Evolutionary conservation across 2,113 vertebrate genomes (phyloP).

Genomic region (Phoxinus phoxinus): DNA sequence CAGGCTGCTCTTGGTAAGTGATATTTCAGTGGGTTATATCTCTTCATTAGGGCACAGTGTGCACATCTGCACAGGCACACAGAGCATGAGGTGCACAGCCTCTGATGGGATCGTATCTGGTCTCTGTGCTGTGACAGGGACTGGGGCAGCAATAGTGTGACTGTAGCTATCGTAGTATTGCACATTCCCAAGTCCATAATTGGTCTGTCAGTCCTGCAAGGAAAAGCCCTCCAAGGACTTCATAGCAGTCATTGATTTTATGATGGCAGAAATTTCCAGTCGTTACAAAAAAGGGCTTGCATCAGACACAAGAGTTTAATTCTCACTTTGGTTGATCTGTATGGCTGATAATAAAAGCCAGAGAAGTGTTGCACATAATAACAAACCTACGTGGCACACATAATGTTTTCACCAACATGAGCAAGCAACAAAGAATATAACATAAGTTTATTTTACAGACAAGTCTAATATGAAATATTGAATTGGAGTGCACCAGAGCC

Average conservation of each 20-base stretch:
- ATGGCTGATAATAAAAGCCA: background rate
- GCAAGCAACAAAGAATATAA: background rate
- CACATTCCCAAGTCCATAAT: conserved; percentile 28
- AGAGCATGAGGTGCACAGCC: background rate
- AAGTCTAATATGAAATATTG: conserved; percentile 6
- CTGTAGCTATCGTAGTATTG: conserved; percentile 14
- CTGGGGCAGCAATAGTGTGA: conserved; percentile 14
- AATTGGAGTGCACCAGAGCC: conserved; percentile 9
- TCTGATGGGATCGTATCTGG: conserved; percentile 30
- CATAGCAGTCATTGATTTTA: conserved; percentile 32
- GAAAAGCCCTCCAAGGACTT: conserved; percentile 30
- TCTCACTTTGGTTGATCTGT: background rate
- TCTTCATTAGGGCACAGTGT: conserved; percentile 17
- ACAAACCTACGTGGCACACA: background rate
- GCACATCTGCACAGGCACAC: background rate
- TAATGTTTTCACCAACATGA: background rate
- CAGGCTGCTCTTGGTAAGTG: background rate
- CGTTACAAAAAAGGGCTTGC: conserved; percentile 21
- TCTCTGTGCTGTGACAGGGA: conserved; percentile 29
- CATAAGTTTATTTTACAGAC: conserved; percentile 12
- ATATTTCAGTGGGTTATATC: conserved; percentile 33
- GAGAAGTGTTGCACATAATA: background rate
- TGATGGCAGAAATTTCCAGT: conserved; percentile 20
- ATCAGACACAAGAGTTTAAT: conserved; percentile 13
- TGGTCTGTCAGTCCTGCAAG: conserved; percentile 25